phyloP scores from a whole-genome alignment of 23 tunicate species.

The Styela plicata region DNA sequence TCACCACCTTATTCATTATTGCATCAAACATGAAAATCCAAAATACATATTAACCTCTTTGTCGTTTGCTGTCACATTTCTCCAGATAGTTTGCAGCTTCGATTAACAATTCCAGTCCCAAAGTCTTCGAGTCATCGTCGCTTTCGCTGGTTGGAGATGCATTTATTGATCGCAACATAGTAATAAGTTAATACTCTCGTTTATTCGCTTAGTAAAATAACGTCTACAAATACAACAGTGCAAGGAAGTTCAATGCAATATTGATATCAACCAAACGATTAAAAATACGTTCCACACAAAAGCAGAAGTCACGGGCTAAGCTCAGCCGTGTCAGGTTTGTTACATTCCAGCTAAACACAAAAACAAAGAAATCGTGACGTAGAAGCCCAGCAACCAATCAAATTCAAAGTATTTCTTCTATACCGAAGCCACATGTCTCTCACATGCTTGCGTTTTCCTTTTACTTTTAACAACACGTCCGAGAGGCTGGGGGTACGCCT shows the following conservation, averaged over 20 bases:
- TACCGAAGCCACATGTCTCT: constrained; percentile 29
- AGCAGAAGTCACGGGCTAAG: background rate
- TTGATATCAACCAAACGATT: too few species aligned
- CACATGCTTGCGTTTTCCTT: constrained; percentile 16
- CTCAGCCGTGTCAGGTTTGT: background rate
- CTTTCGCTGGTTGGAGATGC: constrained; percentile 21
- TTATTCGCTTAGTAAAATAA: background rate
- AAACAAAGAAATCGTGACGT: constrained; percentile 33
- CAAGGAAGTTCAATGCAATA: too few species aligned
- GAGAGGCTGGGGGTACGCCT: constrained; percentile 6
- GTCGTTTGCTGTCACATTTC: constrained; percentile 56
- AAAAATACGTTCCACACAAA: too few species aligned
- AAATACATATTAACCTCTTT: too few species aligned
- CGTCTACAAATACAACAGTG: too few species aligned
- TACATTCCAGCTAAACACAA: constrained; percentile 3
- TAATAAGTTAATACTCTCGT: background rate
- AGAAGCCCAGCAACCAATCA: constrained; percentile 20
- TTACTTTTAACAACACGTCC: background rate
- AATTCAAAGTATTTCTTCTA: constrained; percentile 18
- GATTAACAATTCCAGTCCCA: constrained; percentile 36
- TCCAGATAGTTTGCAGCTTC: constrained; percentile 78
- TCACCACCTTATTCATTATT: too few species aligned
- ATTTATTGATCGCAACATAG: background rate
- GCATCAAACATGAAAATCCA: too few species aligned
- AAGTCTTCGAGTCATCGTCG: background rate